A percentile compares a stretch with the other conserved stretches of the same genome.
Evolutionary conservation across 2,888 invertebrate genomes (phyloP).

Genomic region (Gerris lacustris): DNA sequence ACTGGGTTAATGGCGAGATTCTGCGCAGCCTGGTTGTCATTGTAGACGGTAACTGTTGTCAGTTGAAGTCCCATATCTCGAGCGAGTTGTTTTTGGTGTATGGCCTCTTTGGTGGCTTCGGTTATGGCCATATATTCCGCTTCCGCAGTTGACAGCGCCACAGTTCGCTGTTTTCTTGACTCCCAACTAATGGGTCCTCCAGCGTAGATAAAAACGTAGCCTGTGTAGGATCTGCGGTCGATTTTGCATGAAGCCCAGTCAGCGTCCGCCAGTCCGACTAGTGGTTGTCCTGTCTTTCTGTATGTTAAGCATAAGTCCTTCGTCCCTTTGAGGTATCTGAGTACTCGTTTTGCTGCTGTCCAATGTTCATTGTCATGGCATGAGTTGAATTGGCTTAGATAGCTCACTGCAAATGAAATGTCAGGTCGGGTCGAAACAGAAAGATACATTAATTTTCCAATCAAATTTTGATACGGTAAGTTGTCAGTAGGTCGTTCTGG

Average conservation of each 20-base stretch:
- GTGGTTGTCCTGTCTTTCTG: constrained; percentile 9
- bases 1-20: no score
- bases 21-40: no score
- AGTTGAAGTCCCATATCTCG: background rate
- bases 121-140: constrained; percentile 9
- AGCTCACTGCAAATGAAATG: constrained; percentile 13
- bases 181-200: constrained; percentile 18
- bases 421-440: constrained; percentile 14
- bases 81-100: background rate
- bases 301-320: constrained; percentile 17
- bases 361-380: constrained; percentile 13
- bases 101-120: background rate
- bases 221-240: constrained; percentile 18
- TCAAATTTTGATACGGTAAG: constrained; percentile 11
- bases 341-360: constrained; percentile 17
- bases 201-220: constrained; percentile 17
- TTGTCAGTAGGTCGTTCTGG: constrained; percentile 10
- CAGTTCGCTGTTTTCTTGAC: constrained; percentile 18
- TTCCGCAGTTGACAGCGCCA: constrained; percentile 18
- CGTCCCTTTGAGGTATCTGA: constrained; percentile 19
- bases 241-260: constrained; percentile 17
- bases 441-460: constrained; percentile 5
- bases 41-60: no score
- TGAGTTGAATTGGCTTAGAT: constrained; percentile 12
- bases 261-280: constrained; percentile 16